phyloP scores from a whole-genome alignment of 1,140 invertebrate genomes.

The Dendroctonus ponderosae region DNA sequence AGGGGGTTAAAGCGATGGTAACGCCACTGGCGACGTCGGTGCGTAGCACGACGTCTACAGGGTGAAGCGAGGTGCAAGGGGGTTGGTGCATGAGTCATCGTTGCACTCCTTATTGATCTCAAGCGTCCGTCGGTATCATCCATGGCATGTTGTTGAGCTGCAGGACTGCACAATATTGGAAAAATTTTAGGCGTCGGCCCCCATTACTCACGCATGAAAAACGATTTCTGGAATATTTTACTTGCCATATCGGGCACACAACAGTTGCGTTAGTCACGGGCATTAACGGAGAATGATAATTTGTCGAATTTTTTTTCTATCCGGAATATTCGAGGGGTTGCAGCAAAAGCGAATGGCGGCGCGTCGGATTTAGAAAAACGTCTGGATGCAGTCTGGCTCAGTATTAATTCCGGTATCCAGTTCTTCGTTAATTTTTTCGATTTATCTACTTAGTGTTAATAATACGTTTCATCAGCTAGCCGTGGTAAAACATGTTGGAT shows the following conservation, averaged over 20 bases:
- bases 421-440: too few relatives aligned
- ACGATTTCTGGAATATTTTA: conserved; percentile 3
- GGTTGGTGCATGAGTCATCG: conserved; percentile 45
- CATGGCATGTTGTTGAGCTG: conserved; percentile 26
- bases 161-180: conserved; percentile 33
- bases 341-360: too few relatives aligned
- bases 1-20: conserved; percentile 15
- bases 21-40: conserved; percentile 26
- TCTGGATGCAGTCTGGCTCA: too few relatives aligned
- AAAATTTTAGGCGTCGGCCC: conserved; percentile 13
- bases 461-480: too few relatives aligned
- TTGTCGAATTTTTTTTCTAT: too few relatives aligned
- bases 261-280: background rate
- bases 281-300: too few relatives aligned
- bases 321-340: too few relatives aligned
- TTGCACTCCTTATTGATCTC: conserved; percentile 46
- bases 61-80: conserved; percentile 36
- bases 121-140: conserved; percentile 44
- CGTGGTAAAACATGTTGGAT: too few relatives aligned
- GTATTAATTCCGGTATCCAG: too few relatives aligned
- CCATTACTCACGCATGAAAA: conserved; percentile 10
- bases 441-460: too few relatives aligned
- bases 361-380: too few relatives aligned
- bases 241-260: background rate
- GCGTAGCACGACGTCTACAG: conserved; percentile 32